These are phyloP conservation scores for Lipotes vexillifer DNA, from an alignment of 2,113 vertebrate species.

Conservation along the genomic window DNA sequence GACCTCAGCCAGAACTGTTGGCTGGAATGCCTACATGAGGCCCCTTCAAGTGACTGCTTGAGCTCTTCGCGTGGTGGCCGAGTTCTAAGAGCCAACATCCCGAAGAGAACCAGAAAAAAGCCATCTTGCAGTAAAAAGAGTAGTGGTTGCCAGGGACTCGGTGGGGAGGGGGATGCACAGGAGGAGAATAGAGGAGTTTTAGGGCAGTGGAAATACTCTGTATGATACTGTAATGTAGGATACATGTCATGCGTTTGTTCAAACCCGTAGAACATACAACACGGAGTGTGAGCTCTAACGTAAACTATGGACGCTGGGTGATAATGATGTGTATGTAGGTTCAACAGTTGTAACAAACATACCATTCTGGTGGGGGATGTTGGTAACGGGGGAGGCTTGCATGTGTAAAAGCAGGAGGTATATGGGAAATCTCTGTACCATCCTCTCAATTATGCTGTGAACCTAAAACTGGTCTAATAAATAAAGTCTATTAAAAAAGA, in stretches of 20 bases:
- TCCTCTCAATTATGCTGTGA: not conserved
- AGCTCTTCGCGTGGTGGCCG: not conserved
- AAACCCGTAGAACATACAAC: not conserved
- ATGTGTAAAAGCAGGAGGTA: not conserved
- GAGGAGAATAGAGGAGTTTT: not conserved
- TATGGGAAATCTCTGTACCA: not conserved
- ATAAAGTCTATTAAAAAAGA: not conserved
- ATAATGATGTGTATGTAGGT: too few relatives aligned
- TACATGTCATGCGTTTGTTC: not conserved
- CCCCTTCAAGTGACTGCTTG: not conserved
- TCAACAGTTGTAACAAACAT: too few relatives aligned
- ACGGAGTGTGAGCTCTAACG: not conserved
- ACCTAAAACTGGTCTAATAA: not conserved
- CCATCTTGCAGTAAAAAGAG: not conserved
- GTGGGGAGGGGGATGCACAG: not conserved
- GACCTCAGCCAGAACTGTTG: not conserved
- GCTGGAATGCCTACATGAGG: not conserved
- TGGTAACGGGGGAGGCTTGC: not conserved
- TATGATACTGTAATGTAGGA: not conserved
- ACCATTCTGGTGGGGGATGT: not conserved
- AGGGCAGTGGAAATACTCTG: not conserved
- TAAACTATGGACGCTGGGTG: not conserved
- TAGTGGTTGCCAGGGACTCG: not conserved
- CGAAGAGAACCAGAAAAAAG: not conserved
- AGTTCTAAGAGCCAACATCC: not conserved